Evolutionary conservation across 2,113 vertebrate genomes (phyloP).

Genomic region (Echinops telfairi): DNA sequence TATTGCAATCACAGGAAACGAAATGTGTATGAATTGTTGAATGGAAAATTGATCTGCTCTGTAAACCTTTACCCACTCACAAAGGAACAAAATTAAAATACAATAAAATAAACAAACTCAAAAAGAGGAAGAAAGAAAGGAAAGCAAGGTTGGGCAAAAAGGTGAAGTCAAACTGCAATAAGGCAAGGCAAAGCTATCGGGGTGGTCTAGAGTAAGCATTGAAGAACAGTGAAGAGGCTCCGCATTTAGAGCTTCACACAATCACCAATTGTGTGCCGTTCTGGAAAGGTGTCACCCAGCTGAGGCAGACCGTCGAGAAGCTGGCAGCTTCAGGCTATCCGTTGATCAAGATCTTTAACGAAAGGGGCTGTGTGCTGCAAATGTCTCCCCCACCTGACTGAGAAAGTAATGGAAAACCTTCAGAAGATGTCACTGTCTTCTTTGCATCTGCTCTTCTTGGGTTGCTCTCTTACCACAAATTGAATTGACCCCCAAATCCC

Average conservation of each 20-base stretch:
- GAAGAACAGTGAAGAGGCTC: background rate
- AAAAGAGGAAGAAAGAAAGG: background rate
- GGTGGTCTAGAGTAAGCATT: background rate
- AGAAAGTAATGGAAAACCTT: background rate
- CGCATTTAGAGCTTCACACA: background rate
- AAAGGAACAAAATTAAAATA: too few species aligned
- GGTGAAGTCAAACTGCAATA: background rate
- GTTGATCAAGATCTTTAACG: background rate
- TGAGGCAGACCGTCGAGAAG: background rate
- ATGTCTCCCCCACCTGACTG: background rate
- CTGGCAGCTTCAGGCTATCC: background rate
- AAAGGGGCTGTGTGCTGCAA: background rate
- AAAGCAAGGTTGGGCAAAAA: background rate
- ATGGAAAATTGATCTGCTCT: too few species aligned
- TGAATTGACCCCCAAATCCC: constrained; percentile 63
- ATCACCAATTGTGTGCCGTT: background rate
- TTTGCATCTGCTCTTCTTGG: constrained; percentile 1
- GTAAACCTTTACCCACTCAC: too few species aligned
- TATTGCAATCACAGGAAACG: too few species aligned
- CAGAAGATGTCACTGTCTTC: constrained; percentile 14
- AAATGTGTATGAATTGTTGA: too few species aligned
- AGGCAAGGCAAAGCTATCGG: background rate
- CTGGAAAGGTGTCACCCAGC: background rate
- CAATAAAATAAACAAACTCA: too few species aligned
- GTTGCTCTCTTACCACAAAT: constrained; percentile 68